Evolutionary conservation across 2,797 vertebrate genomes (phyloP).

Genomic region (Enteromius paludinosus): DNA sequence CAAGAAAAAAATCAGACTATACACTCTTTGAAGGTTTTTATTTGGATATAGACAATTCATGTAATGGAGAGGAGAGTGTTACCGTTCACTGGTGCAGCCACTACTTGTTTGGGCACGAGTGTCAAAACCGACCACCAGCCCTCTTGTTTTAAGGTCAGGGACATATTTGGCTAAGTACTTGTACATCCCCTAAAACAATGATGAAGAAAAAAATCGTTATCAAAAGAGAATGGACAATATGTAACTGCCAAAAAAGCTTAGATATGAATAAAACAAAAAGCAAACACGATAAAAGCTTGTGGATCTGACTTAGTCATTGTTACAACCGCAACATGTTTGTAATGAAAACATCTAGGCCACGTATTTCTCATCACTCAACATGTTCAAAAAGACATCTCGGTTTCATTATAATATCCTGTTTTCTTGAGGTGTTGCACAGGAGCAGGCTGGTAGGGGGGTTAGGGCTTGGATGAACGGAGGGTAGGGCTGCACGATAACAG

Average conservation of each 20-base stretch:
- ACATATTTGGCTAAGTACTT: constrained; percentile 86
- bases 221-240: neutral
- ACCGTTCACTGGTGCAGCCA: constrained; percentile 93
- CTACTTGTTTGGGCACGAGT: constrained; percentile 89
- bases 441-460: neutral
- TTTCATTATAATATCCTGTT: neutral
- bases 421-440: neutral
- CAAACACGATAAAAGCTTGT: neutral
- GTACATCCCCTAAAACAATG: constrained; percentile 83
- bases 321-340: neutral
- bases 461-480: neutral
- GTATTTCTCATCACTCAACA: neutral
- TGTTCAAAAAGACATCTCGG: neutral
- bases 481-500: no score
- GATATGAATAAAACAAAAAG: neutral
- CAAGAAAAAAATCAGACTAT: no score
- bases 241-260: neutral
- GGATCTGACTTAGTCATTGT: neutral
- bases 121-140: constrained; percentile 93
- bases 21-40: neutral
- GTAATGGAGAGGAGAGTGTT: constrained; percentile 38
- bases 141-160: constrained; percentile 85
- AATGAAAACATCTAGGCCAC: neutral
- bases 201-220: neutral
- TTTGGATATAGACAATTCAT: neutral